Evolutionary conservation across 2,888 invertebrate genomes (phyloP).

Genomic region (Chrysina gloriosa): DNA sequence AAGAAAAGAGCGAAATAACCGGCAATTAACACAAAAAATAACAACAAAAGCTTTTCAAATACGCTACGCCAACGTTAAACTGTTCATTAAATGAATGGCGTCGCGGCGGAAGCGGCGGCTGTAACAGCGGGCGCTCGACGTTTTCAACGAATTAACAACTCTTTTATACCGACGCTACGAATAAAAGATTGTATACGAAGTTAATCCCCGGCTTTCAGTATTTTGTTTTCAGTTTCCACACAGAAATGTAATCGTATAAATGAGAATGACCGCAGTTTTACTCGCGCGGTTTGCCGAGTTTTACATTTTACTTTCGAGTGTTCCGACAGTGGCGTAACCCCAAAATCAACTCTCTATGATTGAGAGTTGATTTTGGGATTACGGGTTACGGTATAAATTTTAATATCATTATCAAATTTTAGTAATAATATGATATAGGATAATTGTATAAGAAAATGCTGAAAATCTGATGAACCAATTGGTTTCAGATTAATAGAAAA

Average conservation of each 20-base stretch:
- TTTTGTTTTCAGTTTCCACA: conserved; percentile 50
- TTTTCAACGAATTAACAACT: conserved; percentile 43
- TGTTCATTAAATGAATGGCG: conserved; percentile 39
- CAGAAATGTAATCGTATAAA: not conserved
- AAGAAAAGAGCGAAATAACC: conserved; percentile 34
- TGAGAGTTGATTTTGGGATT: no score
- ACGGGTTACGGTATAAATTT: no score
- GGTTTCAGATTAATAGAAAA: no score
- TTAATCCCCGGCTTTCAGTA: conserved; percentile 48
- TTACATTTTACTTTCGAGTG: conserved; percentile 8
- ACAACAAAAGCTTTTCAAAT: conserved; percentile 37
- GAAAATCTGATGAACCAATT: no score
- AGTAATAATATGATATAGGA: no score
- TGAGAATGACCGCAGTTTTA: conserved; percentile 23
- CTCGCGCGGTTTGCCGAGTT: not conserved
- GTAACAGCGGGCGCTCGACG: conserved; percentile 24
- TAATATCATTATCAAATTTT: no score
- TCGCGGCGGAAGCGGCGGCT: not conserved
- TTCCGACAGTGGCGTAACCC: not conserved
- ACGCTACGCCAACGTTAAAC: conserved; percentile 39
- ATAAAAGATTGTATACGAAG: conserved; percentile 52
- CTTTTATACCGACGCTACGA: conserved; percentile 42
- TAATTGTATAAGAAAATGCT: no score
- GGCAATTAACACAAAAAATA: conserved; percentile 44
- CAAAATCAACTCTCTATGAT: no score